A percentile compares a stretch with the other conserved stretches of the same genome.
phyloP scores from a whole-genome alignment of 2,113 vertebrate species.

The Bubo bubo region DNA sequence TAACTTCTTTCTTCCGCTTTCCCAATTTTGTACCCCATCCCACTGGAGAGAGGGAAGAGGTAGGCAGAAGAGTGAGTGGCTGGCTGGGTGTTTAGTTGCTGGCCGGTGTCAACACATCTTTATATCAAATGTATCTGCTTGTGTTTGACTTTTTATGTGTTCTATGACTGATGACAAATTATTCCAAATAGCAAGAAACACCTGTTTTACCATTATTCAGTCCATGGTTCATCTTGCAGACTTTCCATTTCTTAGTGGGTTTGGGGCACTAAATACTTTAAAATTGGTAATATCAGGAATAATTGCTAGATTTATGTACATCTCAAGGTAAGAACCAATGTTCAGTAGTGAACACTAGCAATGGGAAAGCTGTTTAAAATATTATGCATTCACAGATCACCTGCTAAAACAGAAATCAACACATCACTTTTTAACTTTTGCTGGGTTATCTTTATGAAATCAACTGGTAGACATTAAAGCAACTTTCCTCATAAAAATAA shows the following conservation, averaged over 20 bases:
- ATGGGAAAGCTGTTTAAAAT: neutral
- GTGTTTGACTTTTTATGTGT: neutral
- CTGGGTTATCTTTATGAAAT: neutral
- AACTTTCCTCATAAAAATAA: neutral
- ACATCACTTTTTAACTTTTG: neutral
- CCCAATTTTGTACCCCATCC: neutral
- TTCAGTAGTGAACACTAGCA: neutral
- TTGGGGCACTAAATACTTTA: neutral
- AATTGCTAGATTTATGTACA: neutral
- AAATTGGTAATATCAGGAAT: neutral
- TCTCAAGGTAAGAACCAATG: neutral
- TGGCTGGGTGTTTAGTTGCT: neutral
- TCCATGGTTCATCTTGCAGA: neutral
- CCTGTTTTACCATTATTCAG: neutral
- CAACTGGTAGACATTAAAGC: neutral
- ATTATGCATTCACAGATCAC: neutral
- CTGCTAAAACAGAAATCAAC: neutral
- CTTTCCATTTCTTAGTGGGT: neutral
- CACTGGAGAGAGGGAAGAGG: neutral
- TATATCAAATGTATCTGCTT: neutral
- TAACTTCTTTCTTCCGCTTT: neutral
- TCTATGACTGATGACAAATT: neutral
- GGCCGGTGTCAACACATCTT: neutral
- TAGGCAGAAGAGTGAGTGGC: neutral
- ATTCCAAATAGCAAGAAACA: neutral